Evolutionary conservation across 2,113 vertebrate species (phyloP), one percentile per base, ranked within the genome.

Genomic region (Pseudorectes ferrugineus): DNA sequence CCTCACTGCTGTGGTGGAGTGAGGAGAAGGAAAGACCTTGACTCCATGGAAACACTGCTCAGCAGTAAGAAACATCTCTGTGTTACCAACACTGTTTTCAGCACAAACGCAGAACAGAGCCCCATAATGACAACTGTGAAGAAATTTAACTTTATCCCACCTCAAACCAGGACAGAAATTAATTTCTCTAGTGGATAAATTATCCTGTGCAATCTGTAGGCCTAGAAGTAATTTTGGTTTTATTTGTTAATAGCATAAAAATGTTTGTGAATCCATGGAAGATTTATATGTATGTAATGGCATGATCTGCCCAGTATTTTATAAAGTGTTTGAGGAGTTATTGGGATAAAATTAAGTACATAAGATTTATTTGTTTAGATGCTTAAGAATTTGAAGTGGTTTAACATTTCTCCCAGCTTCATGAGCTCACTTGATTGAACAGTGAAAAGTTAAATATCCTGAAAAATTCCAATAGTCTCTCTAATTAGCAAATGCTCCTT

Each of bases 401-500:
- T 91, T 83, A 82, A 68, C 11, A 46, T 83, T 89, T 83, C 22
- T 89, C 40, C 45, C 38, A 86, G 59, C 31, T 93, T 93, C 77
- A 85, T 31, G 14, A 85, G 58, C 84, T 87, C 42, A 45, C 20
- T 26, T 92, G 76, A 95, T 40, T 88, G 43, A 93, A 91, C 31
- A 88, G 5, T 55, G 46, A 46, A 89, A 96, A 93, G 19, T 67
- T 87, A 93, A 96, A 71, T 62, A 91, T 70, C 40, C 61, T 80
- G 57, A 95, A 94, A 90, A 85, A 95, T 97, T 68, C 40, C 78
- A 96, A 63, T 77, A 95, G 72, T 62, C 62, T 87, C 43, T 76
- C 38, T 88, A 96, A 93, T 95, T 96, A 96, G 57, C 42, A 97
- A 93, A 97, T 77, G 70, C 80, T 95, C 74, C 83, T 95, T 94